These are phyloP conservation scores for Drosophila parthenogenetica DNA, from an alignment of 2,888 invertebrate genomes.

Conservation along the genomic window DNA sequence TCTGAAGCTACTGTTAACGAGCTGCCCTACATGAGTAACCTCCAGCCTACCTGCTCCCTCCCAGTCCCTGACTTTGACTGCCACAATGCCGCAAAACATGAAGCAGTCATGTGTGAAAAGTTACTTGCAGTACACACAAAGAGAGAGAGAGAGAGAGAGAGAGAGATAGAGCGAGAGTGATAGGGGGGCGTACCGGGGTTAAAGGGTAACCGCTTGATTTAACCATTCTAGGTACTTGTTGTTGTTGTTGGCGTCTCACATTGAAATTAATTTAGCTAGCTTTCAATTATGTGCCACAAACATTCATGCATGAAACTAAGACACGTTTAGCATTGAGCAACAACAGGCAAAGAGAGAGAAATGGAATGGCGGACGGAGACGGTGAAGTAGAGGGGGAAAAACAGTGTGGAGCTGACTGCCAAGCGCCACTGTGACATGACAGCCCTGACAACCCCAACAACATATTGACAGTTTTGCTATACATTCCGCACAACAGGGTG, in stretches of 20 bases:
- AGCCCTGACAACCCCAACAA: slow-evolving; percentile 77
- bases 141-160: background rate
- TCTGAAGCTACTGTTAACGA: slow-evolving; percentile 79
- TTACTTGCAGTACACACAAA: slow-evolving; percentile 31
- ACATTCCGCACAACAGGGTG: slow-evolving; percentile 73
- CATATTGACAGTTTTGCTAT: slow-evolving; percentile 79
- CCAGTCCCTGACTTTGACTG: background rate
- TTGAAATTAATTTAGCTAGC: slow-evolving; percentile 84
- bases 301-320: slow-evolving; percentile 81
- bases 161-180: background rate
- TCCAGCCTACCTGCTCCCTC: background rate
- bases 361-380: background rate
- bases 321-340: slow-evolving; percentile 65
- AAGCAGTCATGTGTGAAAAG: slow-evolving; percentile 66
- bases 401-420: slow-evolving; percentile 29
- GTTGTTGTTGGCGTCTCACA: slow-evolving; percentile 70
- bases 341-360: slow-evolving; percentile 2
- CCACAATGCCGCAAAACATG: slow-evolving; percentile 37
- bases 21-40: slow-evolving; percentile 53
- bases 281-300: slow-evolving; percentile 85
- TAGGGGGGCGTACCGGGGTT: background rate
- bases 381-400: background rate
- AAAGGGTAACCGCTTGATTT: slow-evolving; percentile 31
- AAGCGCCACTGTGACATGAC: slow-evolving; percentile 75
- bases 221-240: slow-evolving; percentile 23